Conservation (phyloP, 2,113 vertebrate genomes). For the human (Homo sapiens) region DNA sequence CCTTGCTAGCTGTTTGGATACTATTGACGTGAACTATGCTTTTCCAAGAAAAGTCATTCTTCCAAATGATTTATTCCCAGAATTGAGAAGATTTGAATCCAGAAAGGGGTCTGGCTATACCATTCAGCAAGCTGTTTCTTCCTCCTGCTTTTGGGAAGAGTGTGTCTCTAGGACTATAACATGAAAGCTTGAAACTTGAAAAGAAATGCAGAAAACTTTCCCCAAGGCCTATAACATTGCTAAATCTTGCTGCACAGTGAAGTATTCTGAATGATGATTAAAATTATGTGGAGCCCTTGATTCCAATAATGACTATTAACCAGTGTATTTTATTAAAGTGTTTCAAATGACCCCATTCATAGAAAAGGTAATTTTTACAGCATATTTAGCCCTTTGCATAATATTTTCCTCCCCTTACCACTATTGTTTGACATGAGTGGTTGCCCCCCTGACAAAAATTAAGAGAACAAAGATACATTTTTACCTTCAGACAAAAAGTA, state of each 20-base stretch:
- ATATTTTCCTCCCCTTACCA: background rate
- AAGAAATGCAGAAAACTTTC: background rate
- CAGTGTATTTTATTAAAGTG: background rate
- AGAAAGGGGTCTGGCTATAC: background rate
- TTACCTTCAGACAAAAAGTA: background rate
- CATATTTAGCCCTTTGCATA: background rate
- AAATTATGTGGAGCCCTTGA: background rate
- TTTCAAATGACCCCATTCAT: background rate
- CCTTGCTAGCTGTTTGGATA: background rate
- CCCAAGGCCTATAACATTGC: background rate
- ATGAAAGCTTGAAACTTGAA: background rate
- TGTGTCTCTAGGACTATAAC: background rate
- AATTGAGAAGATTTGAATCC: background rate
- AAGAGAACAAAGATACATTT: conserved; percentile 4
- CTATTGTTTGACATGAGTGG: background rate
- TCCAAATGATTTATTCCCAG: background rate
- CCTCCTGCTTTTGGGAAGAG: background rate
- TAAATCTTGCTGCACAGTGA: background rate
- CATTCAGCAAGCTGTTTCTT: background rate
- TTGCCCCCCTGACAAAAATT: background rate
- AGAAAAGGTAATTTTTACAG: background rate
- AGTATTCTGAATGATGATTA: background rate
- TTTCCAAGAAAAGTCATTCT: background rate
- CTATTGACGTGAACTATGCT: background rate
- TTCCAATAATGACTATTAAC: background rate